Base-by-base conservation (phyloP, 2,113 vertebrate species). In the Nibea coibor region DNA sequence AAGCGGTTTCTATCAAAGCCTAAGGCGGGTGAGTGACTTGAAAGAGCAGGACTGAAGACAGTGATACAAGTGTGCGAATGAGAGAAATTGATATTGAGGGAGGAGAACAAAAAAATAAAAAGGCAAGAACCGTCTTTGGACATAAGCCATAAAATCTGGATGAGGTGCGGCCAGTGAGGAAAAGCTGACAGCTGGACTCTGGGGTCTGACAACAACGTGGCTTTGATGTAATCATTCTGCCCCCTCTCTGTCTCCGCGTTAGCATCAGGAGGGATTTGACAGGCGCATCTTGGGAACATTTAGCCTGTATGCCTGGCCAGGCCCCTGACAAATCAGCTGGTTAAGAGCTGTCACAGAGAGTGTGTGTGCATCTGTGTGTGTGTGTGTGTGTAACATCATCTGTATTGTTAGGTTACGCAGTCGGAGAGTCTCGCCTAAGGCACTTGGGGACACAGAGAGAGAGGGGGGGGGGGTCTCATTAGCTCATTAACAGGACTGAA, bases 271-370 rank as follows among this genome's bases (percentile, higher is more conserved):
- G 45, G 28, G 63, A 88, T 88, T 80, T 88, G 91, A 92, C 79
- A 78, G 82, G 59, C 12, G n/a, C 61, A 3, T 53, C 83, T 82
- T 54, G 54, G 87, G 77, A 90, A 79, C 79, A 61, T 83, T 92
- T 86, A 90, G 80, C 57, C 47, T 78, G 68, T 79, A 72, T 47
- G 85, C 61, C 80, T 62, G 72, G 78, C 67, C 70, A n/a, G 85
- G 62, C 67, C 86, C 82, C 78, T 85, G 91, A 94, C 90, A 92
- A 91, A 95, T 93, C 87, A 91, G 90, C 88, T 89, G 83, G 85
- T 93, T 90, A 90, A 53, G 77, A 90, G 87, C 81, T 82, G 89
- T 93, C 89, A 91, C 66, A 20, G 72, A 31, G 70, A 24, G 70
- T 0, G 17, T 47, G 71, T 4, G 28, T 64, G 74, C 15, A 22